Evolutionary conservation across 2,797 vertebrate species (phyloP), one percentile per base, ranked within the genome.

Genomic region (Dendrocincla tyrannina): DNA sequence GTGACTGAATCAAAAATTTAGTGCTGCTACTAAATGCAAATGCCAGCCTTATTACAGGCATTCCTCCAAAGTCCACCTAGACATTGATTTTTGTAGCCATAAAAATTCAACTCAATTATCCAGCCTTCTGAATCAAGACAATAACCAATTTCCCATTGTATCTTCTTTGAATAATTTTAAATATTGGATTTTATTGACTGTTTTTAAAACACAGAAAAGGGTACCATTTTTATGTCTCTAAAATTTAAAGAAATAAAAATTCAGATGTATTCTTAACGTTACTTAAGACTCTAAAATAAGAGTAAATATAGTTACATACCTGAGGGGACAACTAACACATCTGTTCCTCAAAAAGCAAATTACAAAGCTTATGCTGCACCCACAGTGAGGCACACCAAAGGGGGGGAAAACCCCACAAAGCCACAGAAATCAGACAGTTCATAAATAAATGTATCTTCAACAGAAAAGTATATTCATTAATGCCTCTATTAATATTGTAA

Each of bases 61-160:
- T 88, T 69, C 77, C 85, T 95, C 75, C 59, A 25, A 91, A 94
- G 92, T 91, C 84, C 90, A 95, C 25, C 78, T 84, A 93, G 67
- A 70, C 78, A 88, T 58, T 5, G 77, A 93, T 94, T 96, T 79
- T 50, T 89, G 77, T 47, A 81, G 23, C 76, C 35, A 64, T 60
- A 93, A 91, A 94, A 94, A 91, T 76, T 84, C 66, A 77, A 63
- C 46, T 85, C 63, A 75, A 93, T 79, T 91, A 60, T 32, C 58
- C 72, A 93, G 44, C 32, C 59, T 50, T 88, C 46, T 56, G 63
- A 90, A 79, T 49, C 50, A 55, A 37, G 23, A 84, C 27, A 88
- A 88, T 25, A 90, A 74, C 16, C 44, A 30, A 76, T 47, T 75
- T 93, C 47, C 79, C 25, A 55, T 22, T 75, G 14, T n/a, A 81